phyloP scores from a whole-genome alignment of 37 sponge, comb jelly and placozoan species.

The Oscarella lobularis region DNA sequence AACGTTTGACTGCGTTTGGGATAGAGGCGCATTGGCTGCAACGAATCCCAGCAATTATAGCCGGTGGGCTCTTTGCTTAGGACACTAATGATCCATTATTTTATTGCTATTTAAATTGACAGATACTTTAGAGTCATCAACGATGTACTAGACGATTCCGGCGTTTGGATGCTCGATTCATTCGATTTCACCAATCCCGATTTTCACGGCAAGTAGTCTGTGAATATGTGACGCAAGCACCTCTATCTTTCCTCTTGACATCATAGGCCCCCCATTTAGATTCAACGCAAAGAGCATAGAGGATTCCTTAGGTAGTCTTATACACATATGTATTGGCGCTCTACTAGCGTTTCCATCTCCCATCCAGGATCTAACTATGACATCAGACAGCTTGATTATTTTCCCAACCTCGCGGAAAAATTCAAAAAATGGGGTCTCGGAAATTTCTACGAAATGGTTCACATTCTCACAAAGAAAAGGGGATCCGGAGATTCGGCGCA shows the following conservation, averaged over 20 bases:
- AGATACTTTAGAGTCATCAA: neutral
- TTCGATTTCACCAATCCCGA: too few relatives aligned
- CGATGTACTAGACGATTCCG: neutral
- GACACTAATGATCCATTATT: too few relatives aligned
- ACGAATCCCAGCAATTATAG: neutral
- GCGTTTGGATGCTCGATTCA: neutral
- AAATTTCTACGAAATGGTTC: too few relatives aligned
- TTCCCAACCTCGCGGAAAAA: too few relatives aligned
- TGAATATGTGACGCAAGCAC: conserved; percentile 7
- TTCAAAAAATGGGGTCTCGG: too few relatives aligned
- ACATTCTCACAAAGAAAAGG: too few relatives aligned
- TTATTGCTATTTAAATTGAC: neutral
- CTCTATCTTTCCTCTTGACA: neutral
- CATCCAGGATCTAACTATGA: too few relatives aligned
- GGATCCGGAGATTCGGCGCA: too few relatives aligned
- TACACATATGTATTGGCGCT: too few relatives aligned
- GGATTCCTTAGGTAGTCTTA: neutral
- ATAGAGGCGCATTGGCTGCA: neutral
- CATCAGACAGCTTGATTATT: too few relatives aligned
- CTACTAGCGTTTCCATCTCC: too few relatives aligned
- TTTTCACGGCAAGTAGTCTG: neutral
- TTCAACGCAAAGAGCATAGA: conserved; percentile 5
- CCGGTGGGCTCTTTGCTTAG: neutral
- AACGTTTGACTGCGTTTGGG: neutral
- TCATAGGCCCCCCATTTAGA: neutral